Evolutionary conservation across 2,113 vertebrate species (phyloP).

Genomic region (Coracopsis vasa): DNA sequence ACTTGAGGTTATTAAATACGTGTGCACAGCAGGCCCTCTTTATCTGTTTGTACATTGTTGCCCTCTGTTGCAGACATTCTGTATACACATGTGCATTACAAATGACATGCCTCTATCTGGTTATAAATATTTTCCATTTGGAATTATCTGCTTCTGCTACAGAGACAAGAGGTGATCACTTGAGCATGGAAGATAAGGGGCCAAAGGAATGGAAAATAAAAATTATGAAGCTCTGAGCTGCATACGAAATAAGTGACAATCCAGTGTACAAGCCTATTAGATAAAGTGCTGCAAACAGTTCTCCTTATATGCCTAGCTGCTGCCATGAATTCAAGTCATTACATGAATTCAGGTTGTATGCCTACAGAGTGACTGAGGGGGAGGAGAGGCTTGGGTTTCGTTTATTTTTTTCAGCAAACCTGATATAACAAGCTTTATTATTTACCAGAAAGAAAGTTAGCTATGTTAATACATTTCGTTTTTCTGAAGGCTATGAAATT

Average conservation of each 20-base stretch:
- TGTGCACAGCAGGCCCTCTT: background rate
- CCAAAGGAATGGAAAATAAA: conserved; percentile 5
- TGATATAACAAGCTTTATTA: background rate
- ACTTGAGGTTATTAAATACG: conserved; percentile 20
- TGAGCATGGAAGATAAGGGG: background rate
- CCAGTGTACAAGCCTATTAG: background rate
- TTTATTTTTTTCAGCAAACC: background rate
- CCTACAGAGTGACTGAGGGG: background rate
- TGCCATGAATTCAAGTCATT: background rate
- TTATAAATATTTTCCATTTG: conserved; percentile 56
- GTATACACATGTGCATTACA: conserved; percentile 10
- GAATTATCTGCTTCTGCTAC: conserved; percentile 1
- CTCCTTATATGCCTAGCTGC: background rate
- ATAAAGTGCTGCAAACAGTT: background rate
- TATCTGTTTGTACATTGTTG: conserved; percentile 32
- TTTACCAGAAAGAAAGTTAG: background rate
- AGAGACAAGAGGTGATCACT: conserved; percentile 10
- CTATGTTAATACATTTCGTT: background rate
- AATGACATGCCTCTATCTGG: conserved; percentile 18
- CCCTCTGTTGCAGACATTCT: conserved; percentile 15
- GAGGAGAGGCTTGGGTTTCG: background rate
- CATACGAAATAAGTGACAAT: background rate
- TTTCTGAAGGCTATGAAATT: background rate
- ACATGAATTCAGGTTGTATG: background rate
- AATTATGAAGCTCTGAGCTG: background rate